Conservation (phyloP, 1,140 invertebrate genomes). For the Hyphantria cunea region DNA sequence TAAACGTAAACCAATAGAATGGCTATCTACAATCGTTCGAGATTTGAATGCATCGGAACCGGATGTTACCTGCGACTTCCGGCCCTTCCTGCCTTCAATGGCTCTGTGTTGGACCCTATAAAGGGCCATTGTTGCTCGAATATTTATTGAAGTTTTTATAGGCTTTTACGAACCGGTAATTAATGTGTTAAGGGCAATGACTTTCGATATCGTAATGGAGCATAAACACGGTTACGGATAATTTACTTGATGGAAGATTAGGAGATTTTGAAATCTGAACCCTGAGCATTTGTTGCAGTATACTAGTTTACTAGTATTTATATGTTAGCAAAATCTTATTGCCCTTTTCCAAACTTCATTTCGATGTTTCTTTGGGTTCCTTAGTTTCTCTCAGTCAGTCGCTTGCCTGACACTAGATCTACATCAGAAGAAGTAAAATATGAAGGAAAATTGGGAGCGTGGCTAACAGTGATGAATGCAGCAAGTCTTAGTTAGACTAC, state of each 20-base stretch:
- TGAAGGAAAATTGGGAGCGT: too few species aligned
- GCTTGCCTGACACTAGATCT: too few species aligned
- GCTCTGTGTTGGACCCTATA: slow-evolving; percentile 15
- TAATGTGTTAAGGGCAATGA: slow-evolving; percentile 9
- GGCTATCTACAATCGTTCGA: slow-evolving; percentile 18
- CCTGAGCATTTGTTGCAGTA: too few species aligned
- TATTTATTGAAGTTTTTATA: slow-evolving; percentile 19
- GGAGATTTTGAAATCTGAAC: too few species aligned
- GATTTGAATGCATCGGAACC: slow-evolving; percentile 26
- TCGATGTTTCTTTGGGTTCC: too few species aligned
- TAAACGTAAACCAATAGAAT: slow-evolving; percentile 15
- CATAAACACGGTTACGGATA: neutral
- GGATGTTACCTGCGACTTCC: slow-evolving; percentile 27
- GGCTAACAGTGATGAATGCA: too few species aligned
- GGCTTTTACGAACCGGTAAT: slow-evolving; percentile 6
- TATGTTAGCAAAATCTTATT: too few species aligned
- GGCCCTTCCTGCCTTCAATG: slow-evolving; percentile 20
- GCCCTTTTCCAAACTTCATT: too few species aligned
- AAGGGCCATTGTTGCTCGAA: slow-evolving; percentile 16
- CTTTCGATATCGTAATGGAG: slow-evolving; percentile 4
- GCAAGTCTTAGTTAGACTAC: too few species aligned
- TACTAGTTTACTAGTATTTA: too few species aligned
- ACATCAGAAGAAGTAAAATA: too few species aligned
- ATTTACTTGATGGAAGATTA: neutral
- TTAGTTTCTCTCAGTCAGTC: too few species aligned